Percentiles rank a stretch among this genome's conserved stretches.
phyloP scores from a whole-genome alignment of 2,113 vertebrate species.

The Corydoras sp. region DNA sequence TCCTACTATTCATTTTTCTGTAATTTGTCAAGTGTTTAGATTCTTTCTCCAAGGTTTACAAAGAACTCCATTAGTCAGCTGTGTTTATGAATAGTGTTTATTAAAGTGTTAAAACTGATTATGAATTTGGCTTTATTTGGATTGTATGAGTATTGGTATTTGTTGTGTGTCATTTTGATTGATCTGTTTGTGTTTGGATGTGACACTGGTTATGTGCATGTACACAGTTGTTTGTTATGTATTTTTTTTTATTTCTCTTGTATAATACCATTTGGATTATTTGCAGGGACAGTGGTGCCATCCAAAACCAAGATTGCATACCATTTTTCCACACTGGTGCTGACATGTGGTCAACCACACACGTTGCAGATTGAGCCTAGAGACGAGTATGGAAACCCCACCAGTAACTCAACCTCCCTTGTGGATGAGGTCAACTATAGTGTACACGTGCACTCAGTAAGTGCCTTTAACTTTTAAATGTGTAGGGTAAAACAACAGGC shows the following conservation, averaged over 20 bases:
- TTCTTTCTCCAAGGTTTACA: slow-evolving; percentile 1
- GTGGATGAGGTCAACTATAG: slow-evolving; percentile 87
- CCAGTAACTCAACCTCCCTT: slow-evolving; percentile 83
- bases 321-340: slow-evolving; percentile 95
- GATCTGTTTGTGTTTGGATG: slow-evolving; percentile 8
- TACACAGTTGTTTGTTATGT: neutral
- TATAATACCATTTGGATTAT: slow-evolving; percentile 5
- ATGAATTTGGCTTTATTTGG: slow-evolving; percentile 12
- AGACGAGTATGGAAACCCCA: slow-evolving; percentile 95
- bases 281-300: slow-evolving; percentile 86
- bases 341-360: slow-evolving; percentile 87
- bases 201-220: neutral
- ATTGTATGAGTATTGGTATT: neutral
- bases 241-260: neutral
- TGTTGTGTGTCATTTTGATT: slow-evolving; percentile 12
- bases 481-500: too few species aligned
- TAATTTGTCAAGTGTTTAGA: neutral
- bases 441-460: slow-evolving; percentile 69
- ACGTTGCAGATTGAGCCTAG: slow-evolving; percentile 91
- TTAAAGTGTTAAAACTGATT: slow-evolving; percentile 16
- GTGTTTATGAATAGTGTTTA: slow-evolving; percentile 16
- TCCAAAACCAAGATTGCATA: slow-evolving; percentile 96
- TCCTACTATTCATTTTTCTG: neutral
- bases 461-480: slow-evolving; percentile 6
- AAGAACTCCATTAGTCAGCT: slow-evolving; percentile 1